These are phyloP conservation scores for Marcusenius ussheri DNA, from an alignment of 2,113 vertebrate species.

Conservation along the genomic window DNA sequence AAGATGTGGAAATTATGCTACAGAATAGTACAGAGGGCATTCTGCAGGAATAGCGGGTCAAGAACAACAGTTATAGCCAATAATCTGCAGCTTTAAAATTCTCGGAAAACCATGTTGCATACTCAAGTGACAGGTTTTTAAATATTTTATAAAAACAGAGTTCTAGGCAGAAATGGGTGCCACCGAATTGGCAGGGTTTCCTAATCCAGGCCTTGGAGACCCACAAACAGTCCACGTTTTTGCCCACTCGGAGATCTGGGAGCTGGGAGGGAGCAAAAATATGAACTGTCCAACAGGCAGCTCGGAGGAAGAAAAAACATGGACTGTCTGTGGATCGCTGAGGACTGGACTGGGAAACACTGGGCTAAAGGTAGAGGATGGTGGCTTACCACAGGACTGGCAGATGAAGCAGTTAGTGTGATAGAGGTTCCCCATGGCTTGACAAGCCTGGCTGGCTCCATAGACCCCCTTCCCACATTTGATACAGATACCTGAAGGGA, in stretches of 20 bases:
- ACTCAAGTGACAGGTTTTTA: neutral
- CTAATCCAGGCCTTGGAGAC: neutral
- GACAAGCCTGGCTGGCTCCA: conserved; percentile 93
- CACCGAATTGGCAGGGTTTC: neutral
- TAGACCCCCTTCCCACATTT: conserved; percentile 96
- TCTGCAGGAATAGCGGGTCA: neutral
- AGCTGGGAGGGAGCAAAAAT: neutral
- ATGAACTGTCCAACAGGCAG: neutral
- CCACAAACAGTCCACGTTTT: neutral
- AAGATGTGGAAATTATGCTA: neutral
- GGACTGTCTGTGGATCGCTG: neutral
- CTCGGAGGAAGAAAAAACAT: neutral
- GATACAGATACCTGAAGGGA: conserved; percentile 84
- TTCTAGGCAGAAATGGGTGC: neutral
- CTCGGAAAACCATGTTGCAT: neutral
- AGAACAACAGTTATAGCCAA: neutral
- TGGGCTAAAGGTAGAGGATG: neutral
- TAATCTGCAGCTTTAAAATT: neutral
- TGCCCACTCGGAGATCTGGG: no score
- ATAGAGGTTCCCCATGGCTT: conserved; percentile 95
- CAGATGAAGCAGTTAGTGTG: conserved; percentile 98
- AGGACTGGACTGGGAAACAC: neutral
- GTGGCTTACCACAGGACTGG: conserved; percentile 87
- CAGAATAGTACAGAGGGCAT: neutral
- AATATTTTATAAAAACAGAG: neutral